A percentile compares a stretch with the other conserved stretches of the same genome.
These are phyloP conservation scores for Microcaecilia unicolor DNA, from an alignment of 2,797 vertebrate genomes.

Conservation along the genomic window DNA sequence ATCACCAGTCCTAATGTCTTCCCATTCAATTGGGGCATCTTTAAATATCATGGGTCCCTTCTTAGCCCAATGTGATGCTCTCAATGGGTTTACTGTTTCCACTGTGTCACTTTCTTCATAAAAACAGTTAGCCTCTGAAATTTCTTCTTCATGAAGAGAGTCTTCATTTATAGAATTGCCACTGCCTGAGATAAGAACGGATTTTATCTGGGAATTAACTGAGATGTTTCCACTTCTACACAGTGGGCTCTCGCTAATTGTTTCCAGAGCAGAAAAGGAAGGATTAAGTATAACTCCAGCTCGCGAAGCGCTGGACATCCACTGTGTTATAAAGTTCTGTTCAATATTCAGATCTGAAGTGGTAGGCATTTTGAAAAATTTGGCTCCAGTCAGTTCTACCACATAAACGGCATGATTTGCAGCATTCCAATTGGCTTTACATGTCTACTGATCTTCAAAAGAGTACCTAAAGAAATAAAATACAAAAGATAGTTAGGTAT, in stretches of 20 bases:
- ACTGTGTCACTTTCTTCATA: neutral
- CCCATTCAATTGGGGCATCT: neutral
- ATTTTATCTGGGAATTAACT: constrained; percentile 44
- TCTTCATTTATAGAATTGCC: constrained; percentile 58
- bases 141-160: constrained; percentile 32
- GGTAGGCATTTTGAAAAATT: constrained; percentile 60
- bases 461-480: constrained; percentile 1
- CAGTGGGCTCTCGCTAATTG: constrained; percentile 17
- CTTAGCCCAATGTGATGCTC: constrained; percentile 1
- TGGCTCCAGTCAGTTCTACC: neutral
- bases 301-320: constrained; percentile 65
- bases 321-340: constrained; percentile 58
- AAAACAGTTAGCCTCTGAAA: constrained; percentile 6
- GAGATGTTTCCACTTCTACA: constrained; percentile 42
- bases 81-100: constrained; percentile 6
- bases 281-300: constrained; percentile 76
- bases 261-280: constrained; percentile 42
- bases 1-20: constrained; percentile 18
- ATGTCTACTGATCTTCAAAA: constrained; percentile 4
- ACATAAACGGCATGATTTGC: constrained; percentile 2
- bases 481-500: neutral
- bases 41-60: constrained; percentile 3
- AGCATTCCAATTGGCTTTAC: neutral
- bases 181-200: constrained; percentile 52
- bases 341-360: constrained; percentile 55